Conservation (phyloP, 2,888 invertebrate species). For the Girardia tigrina region DNA sequence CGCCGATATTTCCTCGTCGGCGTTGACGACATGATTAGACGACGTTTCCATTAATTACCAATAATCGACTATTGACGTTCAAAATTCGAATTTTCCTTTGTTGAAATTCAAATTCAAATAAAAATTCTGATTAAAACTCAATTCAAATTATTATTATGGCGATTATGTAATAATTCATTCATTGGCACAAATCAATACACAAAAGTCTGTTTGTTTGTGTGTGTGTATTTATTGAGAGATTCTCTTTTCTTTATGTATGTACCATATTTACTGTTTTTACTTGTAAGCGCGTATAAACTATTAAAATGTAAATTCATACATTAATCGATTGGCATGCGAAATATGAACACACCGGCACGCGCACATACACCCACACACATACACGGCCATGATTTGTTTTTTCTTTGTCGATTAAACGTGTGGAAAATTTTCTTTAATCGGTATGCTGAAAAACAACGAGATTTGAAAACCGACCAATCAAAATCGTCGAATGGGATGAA, state of each 20-base stretch:
- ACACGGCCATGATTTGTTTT: too few species aligned
- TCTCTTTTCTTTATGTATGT: not conserved
- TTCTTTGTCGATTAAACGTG: slow-evolving; percentile 23
- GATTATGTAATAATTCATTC: not conserved
- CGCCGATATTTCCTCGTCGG: slow-evolving; percentile 31
- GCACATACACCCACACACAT: not conserved
- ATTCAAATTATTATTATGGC: not conserved
- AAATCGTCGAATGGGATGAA: too few species aligned
- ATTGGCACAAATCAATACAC: slow-evolving; percentile 19
- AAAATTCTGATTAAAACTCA: not conserved
- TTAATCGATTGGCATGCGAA: slow-evolving; percentile 23
- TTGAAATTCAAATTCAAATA: not conserved
- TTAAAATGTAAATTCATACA: not conserved
- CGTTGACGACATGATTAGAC: not conserved
- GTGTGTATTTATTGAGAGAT: too few species aligned
- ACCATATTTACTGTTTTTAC: not conserved
- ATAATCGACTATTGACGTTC: not conserved
- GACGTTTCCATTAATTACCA: not conserved
- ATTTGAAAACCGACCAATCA: too few species aligned
- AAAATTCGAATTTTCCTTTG: too few species aligned
- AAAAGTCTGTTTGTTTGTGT: too few species aligned
- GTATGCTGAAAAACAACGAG: too few species aligned
- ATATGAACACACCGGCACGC: not conserved
- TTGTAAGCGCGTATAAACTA: slow-evolving; percentile 9
- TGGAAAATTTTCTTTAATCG: too few species aligned